Conservation (phyloP, 1,140 invertebrate species). For the Microplitis mediator region DNA sequence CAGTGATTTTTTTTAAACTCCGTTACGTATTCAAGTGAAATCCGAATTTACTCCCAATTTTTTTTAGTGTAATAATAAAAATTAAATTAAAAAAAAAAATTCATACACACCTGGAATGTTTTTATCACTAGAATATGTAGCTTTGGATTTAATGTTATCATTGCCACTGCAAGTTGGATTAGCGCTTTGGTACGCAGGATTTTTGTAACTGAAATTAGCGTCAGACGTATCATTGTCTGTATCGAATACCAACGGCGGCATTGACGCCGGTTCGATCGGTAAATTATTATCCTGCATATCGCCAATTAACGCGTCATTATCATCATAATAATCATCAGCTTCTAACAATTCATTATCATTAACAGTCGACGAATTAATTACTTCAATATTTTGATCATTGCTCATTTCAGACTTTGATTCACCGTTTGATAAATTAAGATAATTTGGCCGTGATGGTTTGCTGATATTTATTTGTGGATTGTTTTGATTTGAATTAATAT, state of each 20-base stretch:
- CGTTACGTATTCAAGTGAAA: not conserved
- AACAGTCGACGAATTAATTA: slow-evolving; percentile 4
- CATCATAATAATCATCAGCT: not conserved
- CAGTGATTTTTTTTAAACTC: too few species aligned
- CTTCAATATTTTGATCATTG: not conserved
- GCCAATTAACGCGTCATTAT: slow-evolving; percentile 31
- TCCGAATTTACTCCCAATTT: not conserved
- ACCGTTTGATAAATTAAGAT: not conserved
- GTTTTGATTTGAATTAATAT: not conserved
- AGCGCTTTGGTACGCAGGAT: slow-evolving; percentile 76
- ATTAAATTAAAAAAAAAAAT: not conserved
- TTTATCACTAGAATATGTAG: slow-evolving; percentile 57
- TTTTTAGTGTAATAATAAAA: not conserved
- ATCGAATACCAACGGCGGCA: slow-evolving; percentile 62
- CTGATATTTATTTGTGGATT: not conserved
- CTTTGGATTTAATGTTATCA: slow-evolving; percentile 41
- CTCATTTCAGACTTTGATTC: too few species aligned
- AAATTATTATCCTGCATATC: slow-evolving; percentile 53
- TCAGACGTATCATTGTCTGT: slow-evolving; percentile 51
- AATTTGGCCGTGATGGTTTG: not conserved
- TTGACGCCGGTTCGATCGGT: slow-evolving; percentile 63
- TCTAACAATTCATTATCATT: not conserved
- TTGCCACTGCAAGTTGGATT: slow-evolving; percentile 64
- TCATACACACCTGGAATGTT: slow-evolving; percentile 55
- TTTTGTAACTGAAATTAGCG: slow-evolving; percentile 70